Evolutionary conservation across 1,140 invertebrate genomes (phyloP), one percentile per base, ranked within the genome.

Genomic region (Vanessa atalanta): DNA sequence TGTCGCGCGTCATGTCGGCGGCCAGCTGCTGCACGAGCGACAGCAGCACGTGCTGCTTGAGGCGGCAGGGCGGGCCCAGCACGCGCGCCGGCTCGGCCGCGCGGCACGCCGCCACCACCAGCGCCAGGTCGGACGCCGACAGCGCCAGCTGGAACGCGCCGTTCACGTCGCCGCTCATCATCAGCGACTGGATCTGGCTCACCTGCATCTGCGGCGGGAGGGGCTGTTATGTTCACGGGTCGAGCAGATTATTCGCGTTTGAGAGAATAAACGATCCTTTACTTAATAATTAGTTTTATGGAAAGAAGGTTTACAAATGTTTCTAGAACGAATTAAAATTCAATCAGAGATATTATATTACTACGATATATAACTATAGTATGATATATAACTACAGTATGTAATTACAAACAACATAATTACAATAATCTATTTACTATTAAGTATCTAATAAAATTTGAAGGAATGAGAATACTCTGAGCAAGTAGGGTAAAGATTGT

Each of bases 1-100:
- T 97, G 82, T 98, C 95, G 68, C 95, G 94, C 37, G 94, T 94
- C 88, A 99, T 95, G 88, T 99, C 97, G 2, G 97, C 96, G 5
- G 97, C 97, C 4, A 99, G 94, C 87, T 99, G 98, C 89, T 98
- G 97, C 77, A 99, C 97, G 3, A 99, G 94, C 1, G 98, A 98
- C 37, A 99, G 93, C 65, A 99, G 93, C 51, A 98, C 97, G 79
- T 96, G 96, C 84, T 98, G 97, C 68, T 96, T 95, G 14, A 98
- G 91, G 14, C 95, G 94, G 86, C 95, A 97, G 1, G 95, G 94
- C 65, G 94, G 91, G 11, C 93, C 93, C 93, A 99, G 98, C 15
- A 98, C 95, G 76, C 95, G 94, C 9, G 94, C 93, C 0, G 96
- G 95, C 83, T 97, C 96, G 4, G 97, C 96, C 73, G 95, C 95